Conservation (phyloP, 1,140 invertebrate species). For the Dryas iulia region DNA sequence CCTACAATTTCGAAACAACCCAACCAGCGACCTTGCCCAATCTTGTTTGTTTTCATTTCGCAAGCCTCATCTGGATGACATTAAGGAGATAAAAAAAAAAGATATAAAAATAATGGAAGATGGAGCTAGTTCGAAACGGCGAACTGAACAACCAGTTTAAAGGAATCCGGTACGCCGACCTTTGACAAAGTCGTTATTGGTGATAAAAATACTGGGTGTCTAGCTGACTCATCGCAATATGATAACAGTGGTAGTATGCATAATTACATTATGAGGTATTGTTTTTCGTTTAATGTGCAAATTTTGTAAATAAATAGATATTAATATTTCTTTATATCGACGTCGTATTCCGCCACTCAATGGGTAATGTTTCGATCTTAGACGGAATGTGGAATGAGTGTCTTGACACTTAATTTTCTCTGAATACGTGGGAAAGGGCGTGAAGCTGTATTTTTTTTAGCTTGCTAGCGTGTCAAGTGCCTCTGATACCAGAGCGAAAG, state of each 20-base stretch:
- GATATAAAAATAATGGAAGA: conserved; percentile 12
- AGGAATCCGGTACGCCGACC: conserved; percentile 57
- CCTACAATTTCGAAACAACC: not conserved
- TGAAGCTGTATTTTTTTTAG: no score
- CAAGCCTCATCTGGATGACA: conserved; percentile 31
- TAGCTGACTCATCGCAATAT: conserved; percentile 24
- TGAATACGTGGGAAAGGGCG: no score
- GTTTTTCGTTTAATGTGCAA: no score
- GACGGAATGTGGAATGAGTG: no score
- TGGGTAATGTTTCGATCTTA: no score
- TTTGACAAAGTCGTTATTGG: conserved; percentile 55
- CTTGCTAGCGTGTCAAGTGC: no score
- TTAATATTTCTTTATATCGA: no score
- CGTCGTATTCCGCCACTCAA: no score
- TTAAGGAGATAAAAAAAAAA: conserved; percentile 33
- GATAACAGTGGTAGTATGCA: not conserved
- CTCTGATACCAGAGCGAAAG: no score
- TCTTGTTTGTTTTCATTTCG: conserved; percentile 32
- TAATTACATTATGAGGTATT: no score
- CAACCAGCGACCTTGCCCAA: conserved; percentile 12
- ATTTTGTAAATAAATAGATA: no score
- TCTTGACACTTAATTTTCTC: no score
- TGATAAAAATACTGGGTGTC: conserved; percentile 31
- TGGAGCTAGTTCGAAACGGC: conserved; percentile 40
- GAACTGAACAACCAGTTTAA: conserved; percentile 48